Evolutionary conservation across 2,888 invertebrate genomes (phyloP), one percentile per base, ranked within the genome.

Genomic region (Yponomeuta sedellus): DNA sequence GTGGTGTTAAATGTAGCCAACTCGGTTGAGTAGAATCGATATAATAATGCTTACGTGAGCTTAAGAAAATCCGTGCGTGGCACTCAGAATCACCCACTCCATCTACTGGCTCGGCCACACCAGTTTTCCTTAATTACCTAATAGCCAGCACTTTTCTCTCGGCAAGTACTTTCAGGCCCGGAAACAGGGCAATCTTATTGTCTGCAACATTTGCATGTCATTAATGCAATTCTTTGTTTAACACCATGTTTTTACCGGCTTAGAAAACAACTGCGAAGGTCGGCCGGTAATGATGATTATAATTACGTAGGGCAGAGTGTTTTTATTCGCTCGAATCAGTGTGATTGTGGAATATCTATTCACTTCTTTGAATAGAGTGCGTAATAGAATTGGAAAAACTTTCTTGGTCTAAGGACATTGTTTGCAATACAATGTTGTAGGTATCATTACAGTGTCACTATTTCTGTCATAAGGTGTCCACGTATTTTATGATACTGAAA

Each of bases 251-350:
- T 68, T 70, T 80, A 77, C 77, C 80, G 76, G 78, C 85, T 85
- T 88, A 86, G 85, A 86, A 87, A 88, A 87, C 87, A 71, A 74
- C 71, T 73, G 19, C 66, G 84, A 87, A 88, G 88, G 87, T 78
- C 82, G 70, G 34, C 57, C 66, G 8, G 85, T 82, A 76, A 78
- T 75, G 77, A 79, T 86, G 83, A 87, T 68, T 68, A 61, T 64
- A 16, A 44, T 67, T 44, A 64, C 52, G 65, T 64, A 57, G 39
- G 59, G 19, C 40, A 61, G 52, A 40, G 22, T 39, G 39, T 66
- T 65, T 58, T 66, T 61, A 12, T 61, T 52, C 8, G 16, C 16
- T 52, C 8, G 16, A 16, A 52, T 52, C 16, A 12, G 44, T 52
- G 44, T 52, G 44, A 16, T 52, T 52, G 44, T 16, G 44, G 44